Evolutionary conservation across 2,888 invertebrate species (phyloP).

Genomic region (Ceraclea dissimilis): DNA sequence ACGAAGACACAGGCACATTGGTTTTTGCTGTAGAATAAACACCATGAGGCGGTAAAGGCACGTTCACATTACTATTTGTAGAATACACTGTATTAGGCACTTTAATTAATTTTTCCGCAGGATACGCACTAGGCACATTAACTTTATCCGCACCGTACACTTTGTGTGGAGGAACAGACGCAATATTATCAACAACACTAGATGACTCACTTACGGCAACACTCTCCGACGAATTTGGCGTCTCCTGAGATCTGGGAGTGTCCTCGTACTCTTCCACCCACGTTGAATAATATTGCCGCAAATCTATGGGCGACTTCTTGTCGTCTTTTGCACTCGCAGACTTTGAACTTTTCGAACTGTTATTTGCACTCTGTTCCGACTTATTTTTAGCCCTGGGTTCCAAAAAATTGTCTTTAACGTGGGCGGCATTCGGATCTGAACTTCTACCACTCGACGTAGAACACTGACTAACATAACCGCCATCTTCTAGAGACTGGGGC

Average conservation of each 20-base stretch:
- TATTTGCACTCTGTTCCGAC: neutral
- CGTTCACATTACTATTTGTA: neutral
- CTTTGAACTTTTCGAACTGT: neutral
- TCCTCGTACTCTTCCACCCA: constrained; percentile 46
- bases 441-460: constrained; percentile 42
- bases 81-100: neutral
- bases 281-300: constrained; percentile 45
- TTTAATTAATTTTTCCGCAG: neutral
- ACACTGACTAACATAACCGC: constrained; percentile 46
- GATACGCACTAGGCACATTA: neutral
- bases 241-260: neutral
- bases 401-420: neutral
- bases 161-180: neutral
- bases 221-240: neutral
- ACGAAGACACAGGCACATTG: neutral
- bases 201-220: neutral
- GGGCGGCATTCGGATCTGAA: constrained; percentile 30
- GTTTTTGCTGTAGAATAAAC: neutral
- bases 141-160: neutral
- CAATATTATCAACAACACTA: neutral
- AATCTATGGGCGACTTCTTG: constrained; percentile 31
- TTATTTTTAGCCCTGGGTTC: neutral
- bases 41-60: neutral
- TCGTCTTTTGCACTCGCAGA: neutral
- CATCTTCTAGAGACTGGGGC: constrained; percentile 41